Evolutionary conservation across 2,797 vertebrate species (phyloP).

Genomic region (Avahi laniger): DNA sequence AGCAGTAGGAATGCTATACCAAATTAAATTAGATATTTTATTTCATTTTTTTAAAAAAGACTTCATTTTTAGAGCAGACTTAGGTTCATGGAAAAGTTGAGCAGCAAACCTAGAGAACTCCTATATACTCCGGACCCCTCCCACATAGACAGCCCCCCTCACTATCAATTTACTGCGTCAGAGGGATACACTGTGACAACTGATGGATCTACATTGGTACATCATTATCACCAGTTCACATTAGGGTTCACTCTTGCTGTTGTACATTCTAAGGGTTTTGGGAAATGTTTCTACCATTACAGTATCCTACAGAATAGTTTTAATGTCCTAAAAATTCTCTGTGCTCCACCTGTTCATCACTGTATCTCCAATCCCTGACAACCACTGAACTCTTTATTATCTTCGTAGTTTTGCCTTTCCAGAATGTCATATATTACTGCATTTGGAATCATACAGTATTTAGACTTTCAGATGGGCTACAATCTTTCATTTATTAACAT

Average conservation of each 20-base stretch:
- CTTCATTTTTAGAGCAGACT: background rate
- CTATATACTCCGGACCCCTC: no score
- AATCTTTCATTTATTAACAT: background rate
- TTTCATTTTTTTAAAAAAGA: background rate
- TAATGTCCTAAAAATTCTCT: background rate
- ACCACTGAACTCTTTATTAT: background rate
- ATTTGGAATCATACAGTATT: background rate
- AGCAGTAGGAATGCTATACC: background rate
- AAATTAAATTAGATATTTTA: background rate
- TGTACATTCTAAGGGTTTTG: background rate
- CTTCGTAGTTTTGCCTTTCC: background rate
- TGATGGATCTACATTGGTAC: background rate
- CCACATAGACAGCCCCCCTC: background rate
- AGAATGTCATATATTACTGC: background rate
- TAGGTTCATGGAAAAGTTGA: background rate
- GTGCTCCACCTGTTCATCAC: background rate
- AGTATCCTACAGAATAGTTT: background rate
- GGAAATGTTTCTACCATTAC: background rate
- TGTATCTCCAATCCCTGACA: background rate
- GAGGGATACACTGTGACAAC: background rate
- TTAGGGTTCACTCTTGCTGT: background rate
- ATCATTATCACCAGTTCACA: background rate
- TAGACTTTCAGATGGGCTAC: background rate
- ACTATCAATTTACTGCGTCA: background rate
- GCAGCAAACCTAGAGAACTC: background rate